phyloP scores from a whole-genome alignment of 2,113 vertebrate species.

The Todiramphus saurophagus region DNA sequence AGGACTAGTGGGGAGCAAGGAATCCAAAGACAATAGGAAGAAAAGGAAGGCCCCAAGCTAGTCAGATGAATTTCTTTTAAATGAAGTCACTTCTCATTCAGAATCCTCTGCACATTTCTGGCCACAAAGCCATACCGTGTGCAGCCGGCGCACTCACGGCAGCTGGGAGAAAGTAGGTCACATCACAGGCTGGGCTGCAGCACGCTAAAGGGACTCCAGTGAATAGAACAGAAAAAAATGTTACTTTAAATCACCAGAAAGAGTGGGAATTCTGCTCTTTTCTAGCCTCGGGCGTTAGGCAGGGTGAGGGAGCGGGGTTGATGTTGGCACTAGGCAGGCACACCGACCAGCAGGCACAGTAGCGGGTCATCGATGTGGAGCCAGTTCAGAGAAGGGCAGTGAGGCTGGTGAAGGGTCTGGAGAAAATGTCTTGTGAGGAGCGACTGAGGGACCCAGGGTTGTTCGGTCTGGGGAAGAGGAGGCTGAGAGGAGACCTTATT shows the following conservation, averaged over 20 bases:
- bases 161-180: slow-evolving; percentile 51
- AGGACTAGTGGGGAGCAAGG: neutral
- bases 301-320: slow-evolving; percentile 13
- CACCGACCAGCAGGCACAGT: neutral
- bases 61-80: slow-evolving; percentile 40
- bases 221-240: slow-evolving; percentile 20
- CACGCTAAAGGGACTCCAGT: neutral
- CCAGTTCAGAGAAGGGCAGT: too few relatives aligned
- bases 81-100: slow-evolving; percentile 45
- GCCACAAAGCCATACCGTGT: slow-evolving; percentile 43
- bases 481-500: too few relatives aligned
- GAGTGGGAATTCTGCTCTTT: slow-evolving; percentile 33
- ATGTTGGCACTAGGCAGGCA: slow-evolving; percentile 10
- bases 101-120: slow-evolving; percentile 52
- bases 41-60: slow-evolving; percentile 37
- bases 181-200: neutral
- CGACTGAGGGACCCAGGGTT: too few relatives aligned
- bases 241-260: slow-evolving; percentile 30
- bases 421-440: too few relatives aligned
- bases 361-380: neutral
- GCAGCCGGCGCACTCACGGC: slow-evolving; percentile 30
- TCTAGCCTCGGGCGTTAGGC: neutral
- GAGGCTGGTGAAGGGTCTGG: too few relatives aligned
- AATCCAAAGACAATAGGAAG: slow-evolving; percentile 44
- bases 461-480: too few relatives aligned